These are phyloP conservation scores for Leucoraja ocellata DNA, from an alignment of 2,797 vertebrate species.

Conservation along the genomic window DNA sequence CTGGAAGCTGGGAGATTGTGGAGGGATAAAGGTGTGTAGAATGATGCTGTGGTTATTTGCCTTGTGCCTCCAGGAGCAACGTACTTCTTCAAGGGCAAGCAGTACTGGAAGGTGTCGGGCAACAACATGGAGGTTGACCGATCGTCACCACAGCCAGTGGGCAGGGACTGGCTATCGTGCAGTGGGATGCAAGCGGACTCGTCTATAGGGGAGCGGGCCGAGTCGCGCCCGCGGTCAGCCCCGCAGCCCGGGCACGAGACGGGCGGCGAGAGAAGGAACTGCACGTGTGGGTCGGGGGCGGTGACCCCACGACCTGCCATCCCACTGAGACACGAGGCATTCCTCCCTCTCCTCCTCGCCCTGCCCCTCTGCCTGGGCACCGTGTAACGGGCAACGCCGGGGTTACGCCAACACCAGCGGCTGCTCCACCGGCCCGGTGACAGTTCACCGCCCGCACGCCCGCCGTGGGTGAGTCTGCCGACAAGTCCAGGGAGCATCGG, in stretches of 20 bases:
- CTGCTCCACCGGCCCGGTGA: not conserved
- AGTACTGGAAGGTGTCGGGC: constrained; percentile 85
- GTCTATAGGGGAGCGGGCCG: constrained; percentile 55
- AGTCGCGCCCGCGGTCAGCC: constrained; percentile 52
- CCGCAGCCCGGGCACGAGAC: constrained; percentile 57
- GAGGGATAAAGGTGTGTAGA: not conserved
- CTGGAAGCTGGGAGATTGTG: no score
- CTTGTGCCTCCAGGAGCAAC: constrained; percentile 64
- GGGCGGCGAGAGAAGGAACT: constrained; percentile 76
- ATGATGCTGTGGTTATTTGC: not conserved
- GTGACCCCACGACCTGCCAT: constrained; percentile 14
- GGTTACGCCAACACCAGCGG: not conserved
- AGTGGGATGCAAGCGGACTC: constrained; percentile 68
- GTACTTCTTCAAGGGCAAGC: constrained; percentile 89
- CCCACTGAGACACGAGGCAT: not conserved
- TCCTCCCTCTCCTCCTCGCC: no score
- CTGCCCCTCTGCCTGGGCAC: not conserved
- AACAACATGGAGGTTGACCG: constrained; percentile 73
- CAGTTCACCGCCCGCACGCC: constrained; percentile 40
- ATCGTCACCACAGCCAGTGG: constrained; percentile 73
- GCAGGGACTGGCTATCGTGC: constrained; percentile 86
- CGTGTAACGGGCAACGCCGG: not conserved
- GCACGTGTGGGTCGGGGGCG: constrained; percentile 77
- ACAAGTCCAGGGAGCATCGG: not conserved
- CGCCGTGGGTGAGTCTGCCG: constrained; percentile 42